Conservation (phyloP, 2,888 invertebrate genomes). For the Heliconius hortense region DNA sequence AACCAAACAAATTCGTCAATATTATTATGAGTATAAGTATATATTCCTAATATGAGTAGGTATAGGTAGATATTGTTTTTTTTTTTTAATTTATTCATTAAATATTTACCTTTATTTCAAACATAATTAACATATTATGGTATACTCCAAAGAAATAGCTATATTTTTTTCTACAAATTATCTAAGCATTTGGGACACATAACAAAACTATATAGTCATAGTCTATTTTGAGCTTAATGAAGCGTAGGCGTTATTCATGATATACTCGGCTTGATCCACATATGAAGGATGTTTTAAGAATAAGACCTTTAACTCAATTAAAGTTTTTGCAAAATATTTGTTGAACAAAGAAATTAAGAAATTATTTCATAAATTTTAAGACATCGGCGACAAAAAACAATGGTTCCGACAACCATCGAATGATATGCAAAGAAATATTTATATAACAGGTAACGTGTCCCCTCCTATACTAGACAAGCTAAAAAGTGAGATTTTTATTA, state of each 20-base stretch:
- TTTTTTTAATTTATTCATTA: no score
- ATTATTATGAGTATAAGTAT: no score
- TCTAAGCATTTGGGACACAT: conserved; percentile 1
- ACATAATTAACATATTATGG: neutral
- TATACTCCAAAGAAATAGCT: neutral
- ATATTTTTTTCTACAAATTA: neutral
- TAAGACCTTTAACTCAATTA: neutral
- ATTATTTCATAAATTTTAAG: neutral
- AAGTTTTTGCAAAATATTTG: neutral
- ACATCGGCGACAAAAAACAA: neutral
- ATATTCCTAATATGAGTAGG: no score
- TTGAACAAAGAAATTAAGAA: neutral
- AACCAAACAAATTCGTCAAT: no score
- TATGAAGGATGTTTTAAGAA: neutral
- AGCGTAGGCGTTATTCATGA: conserved; percentile 19
- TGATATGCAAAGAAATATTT: neutral
- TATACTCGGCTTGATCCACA: conserved; percentile 2
- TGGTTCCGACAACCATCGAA: neutral
- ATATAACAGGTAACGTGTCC: neutral
- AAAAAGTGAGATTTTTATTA: no score
- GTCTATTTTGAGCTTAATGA: conserved; percentile 19
- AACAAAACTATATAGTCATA: conserved; percentile 21
- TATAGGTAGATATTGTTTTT: no score
- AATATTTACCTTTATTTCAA: neutral
- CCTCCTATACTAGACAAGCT: no score